A percentile compares a stretch with the other conserved stretches of the same genome.
Conservation (phyloP, 2,797 vertebrate species). For the Thunnus albacares region DNA sequence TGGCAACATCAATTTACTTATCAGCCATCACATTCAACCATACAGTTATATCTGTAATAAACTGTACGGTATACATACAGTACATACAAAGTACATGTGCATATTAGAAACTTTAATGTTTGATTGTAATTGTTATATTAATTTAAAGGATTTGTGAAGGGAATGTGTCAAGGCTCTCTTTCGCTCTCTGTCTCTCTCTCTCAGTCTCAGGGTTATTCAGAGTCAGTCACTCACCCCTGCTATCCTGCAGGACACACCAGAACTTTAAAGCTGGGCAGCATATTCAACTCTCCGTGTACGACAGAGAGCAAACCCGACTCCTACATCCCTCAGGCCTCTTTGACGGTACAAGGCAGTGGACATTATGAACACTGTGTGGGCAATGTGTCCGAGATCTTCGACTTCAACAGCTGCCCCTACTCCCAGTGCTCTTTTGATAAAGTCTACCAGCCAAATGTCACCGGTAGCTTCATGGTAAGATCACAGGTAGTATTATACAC, state of each 20-base stretch:
- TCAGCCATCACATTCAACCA: background rate
- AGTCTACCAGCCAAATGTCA: conserved; percentile 86
- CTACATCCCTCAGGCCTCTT: background rate
- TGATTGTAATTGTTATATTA: background rate
- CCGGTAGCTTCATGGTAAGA: conserved; percentile 88
- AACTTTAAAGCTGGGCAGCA: conserved; percentile 48
- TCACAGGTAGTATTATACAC: background rate
- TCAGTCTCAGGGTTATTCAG: conserved; percentile 76
- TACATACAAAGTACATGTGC: background rate
- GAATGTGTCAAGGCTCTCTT: conserved; percentile 2
- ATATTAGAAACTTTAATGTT: background rate
- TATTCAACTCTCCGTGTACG: conserved; percentile 86
- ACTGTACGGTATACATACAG: background rate
- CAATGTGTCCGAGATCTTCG: conserved; percentile 85
- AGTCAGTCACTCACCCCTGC: conserved; percentile 84
- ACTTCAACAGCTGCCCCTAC: conserved; percentile 81
- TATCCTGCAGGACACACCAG: conserved; percentile 81
- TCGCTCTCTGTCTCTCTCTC: conserved; percentile 18
- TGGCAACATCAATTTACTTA: background rate
- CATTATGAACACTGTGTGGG: conserved; percentile 79
- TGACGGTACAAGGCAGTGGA: conserved; percentile 84
- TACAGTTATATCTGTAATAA: background rate
- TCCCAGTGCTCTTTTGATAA: conserved; percentile 86
- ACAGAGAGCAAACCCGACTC: background rate
- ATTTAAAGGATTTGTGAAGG: background rate